Conservation (phyloP, 2,888 invertebrate genomes). For the Epinotia demarniana region DNA sequence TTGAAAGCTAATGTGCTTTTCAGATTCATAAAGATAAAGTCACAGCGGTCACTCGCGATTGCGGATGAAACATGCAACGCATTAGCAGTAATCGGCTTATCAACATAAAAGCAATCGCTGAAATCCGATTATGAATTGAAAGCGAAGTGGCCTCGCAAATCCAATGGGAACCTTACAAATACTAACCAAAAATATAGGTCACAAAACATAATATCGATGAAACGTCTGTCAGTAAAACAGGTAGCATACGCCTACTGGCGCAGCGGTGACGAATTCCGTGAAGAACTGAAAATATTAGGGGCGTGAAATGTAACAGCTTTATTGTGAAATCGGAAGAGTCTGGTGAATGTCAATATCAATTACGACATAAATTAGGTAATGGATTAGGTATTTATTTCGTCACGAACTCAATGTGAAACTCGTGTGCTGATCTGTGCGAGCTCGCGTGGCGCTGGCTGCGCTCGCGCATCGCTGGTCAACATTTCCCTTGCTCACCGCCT, state of each 20-base stretch:
- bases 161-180: not conserved
- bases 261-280: not conserved
- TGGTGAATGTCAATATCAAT: slow-evolving; percentile 24
- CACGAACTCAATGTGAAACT: too few relatives aligned
- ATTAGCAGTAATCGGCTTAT: slow-evolving; percentile 34
- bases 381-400: not conserved
- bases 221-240: too few relatives aligned
- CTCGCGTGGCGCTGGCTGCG: too few relatives aligned
- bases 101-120: slow-evolving; percentile 31
- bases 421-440: too few relatives aligned
- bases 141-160: slow-evolving; percentile 5
- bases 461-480: too few relatives aligned
- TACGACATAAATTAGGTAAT: not conserved
- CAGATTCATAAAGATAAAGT: slow-evolving; percentile 30
- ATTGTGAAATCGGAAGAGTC: slow-evolving; percentile 3
- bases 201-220: too few relatives aligned
- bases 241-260: not conserved
- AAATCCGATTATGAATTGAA: slow-evolving; percentile 23
- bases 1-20: slow-evolving; percentile 28
- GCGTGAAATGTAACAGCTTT: not conserved
- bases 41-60: slow-evolving; percentile 33
- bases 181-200: not conserved
- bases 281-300: slow-evolving; percentile 6
- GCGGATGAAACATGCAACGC: slow-evolving; percentile 29
- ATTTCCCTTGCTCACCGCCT: too few relatives aligned